These are phyloP conservation scores for Andrena trimmerana DNA, from an alignment of 2,888 invertebrate genomes.

Conservation along the genomic window DNA sequence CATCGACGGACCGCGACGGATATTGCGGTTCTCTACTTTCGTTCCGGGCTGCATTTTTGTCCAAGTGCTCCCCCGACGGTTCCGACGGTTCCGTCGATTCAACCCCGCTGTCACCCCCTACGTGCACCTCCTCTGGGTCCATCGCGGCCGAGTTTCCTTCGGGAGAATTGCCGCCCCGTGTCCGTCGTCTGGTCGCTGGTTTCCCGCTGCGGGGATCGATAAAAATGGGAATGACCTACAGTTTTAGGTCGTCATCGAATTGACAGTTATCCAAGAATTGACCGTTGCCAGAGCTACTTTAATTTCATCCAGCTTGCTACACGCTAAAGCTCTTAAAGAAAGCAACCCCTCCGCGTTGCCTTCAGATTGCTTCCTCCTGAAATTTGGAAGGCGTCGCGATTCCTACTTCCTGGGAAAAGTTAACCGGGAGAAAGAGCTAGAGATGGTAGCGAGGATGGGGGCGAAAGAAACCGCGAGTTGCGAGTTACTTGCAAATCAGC, in stretches of 20 bases:
- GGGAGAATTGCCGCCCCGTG: conserved; percentile 6
- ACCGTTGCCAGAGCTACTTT: neutral
- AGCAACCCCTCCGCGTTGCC: neutral
- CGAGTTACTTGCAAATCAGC: conserved; percentile 58
- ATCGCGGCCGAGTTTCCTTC: neutral
- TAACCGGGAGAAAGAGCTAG: neutral
- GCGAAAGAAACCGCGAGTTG: conserved; percentile 35
- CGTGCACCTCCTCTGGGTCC: neutral
- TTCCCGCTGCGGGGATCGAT: neutral
- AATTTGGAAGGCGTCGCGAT: neutral
- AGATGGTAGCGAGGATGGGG: neutral
- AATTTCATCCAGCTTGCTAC: neutral
- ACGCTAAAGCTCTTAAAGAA: neutral
- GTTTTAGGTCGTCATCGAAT: no score
- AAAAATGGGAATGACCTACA: neutral
- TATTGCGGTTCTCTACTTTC: conserved; percentile 58
- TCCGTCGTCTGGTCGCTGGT: neutral
- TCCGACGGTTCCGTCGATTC: neutral
- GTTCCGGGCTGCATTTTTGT: conserved; percentile 56
- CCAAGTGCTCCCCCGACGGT: conserved; percentile 30
- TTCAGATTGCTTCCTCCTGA: neutral
- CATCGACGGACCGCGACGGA: conserved; percentile 64
- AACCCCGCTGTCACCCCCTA: neutral
- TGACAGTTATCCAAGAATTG: no score
- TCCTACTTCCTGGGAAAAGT: neutral